Base-by-base conservation (phyloP, 2,888 invertebrate species). In the Zygogramma bicolorata region DNA sequence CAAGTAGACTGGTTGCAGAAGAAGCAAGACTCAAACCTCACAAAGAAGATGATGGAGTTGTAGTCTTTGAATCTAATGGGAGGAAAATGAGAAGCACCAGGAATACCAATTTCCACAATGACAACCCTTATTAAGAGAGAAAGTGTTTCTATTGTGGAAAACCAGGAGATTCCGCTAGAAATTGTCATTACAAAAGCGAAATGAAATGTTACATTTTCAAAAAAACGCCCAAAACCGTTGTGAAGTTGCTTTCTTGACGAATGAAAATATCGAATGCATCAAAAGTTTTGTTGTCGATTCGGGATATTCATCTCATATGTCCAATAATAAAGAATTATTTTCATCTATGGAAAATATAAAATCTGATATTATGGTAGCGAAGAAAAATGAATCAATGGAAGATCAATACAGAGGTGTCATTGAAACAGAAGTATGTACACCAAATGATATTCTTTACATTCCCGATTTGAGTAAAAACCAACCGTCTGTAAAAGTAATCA, bases 391-490 rank as follows among this genome's bases (percentile, higher is more conserved):
- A 34, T 27, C 15, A 20, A 70, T 75, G 66, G 49, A 29, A 15
- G 66, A 57, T 22, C 29, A 66, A 68, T 59, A 58, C n/a, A 68
- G 20, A 29, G 73, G 71, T 10, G 74, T 76, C 13, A 46, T 46
- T 10, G 46, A 46, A 46, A 46, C 46, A 46, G 18, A 3, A 46
- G 3, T 10, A 15, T n/a, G n/a, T 4, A 18, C 18, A 46, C 13
- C 13, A 13, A 46, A 46, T 15, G 13, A 46, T 46, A 13, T 46
- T 6, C 15, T 18, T 3, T 46, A 15, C 13, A 13, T 46, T n/a
- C 46, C 46, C 5, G 15, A 46, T n/a, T 68, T 84, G 6, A 72
- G 76, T 22, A 82, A 77, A 65, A 82, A 80, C 70, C 58, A 82
- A 7, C 46, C 82, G 6, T 83, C 82, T 0, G 81, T 82, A 18